A percentile compares a stretch with the other conserved stretches of the same genome.
phyloP scores from a whole-genome alignment of 2,113 vertebrate genomes.

The Erythrocercus mccallii region DNA sequence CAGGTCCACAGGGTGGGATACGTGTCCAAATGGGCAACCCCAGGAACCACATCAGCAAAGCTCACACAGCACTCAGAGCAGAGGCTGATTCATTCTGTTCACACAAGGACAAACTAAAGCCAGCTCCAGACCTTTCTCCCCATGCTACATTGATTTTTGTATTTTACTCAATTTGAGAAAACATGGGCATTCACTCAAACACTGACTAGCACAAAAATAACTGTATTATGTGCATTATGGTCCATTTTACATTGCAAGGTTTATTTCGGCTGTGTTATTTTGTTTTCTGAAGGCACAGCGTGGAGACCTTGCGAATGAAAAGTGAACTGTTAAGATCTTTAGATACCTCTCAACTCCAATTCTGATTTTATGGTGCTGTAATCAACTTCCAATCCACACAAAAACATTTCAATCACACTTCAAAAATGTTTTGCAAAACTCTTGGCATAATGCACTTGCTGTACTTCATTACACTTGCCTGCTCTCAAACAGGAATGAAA shows the following conservation, averaged over 20 bases:
- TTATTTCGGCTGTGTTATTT: neutral
- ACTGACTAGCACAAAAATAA: neutral
- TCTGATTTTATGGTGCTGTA: neutral
- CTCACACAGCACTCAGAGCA: neutral
- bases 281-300: neutral
- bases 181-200: neutral
- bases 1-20: neutral
- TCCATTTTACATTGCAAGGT: neutral
- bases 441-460: neutral
- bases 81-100: neutral
- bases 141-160: neutral
- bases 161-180: neutral
- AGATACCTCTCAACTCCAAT: neutral
- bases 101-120: neutral
- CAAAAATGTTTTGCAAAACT: neutral
- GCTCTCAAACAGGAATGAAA: neutral
- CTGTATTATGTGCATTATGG: neutral
- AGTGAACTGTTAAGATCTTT: neutral
- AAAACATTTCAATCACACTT: neutral
- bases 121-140: neutral
- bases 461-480: neutral
- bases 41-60: neutral
- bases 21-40: rapidly evolving
- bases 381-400: neutral
- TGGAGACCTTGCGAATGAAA: neutral